phyloP scores from a whole-genome alignment of 2,113 vertebrate genomes.

The Sorex fumeus region DNA sequence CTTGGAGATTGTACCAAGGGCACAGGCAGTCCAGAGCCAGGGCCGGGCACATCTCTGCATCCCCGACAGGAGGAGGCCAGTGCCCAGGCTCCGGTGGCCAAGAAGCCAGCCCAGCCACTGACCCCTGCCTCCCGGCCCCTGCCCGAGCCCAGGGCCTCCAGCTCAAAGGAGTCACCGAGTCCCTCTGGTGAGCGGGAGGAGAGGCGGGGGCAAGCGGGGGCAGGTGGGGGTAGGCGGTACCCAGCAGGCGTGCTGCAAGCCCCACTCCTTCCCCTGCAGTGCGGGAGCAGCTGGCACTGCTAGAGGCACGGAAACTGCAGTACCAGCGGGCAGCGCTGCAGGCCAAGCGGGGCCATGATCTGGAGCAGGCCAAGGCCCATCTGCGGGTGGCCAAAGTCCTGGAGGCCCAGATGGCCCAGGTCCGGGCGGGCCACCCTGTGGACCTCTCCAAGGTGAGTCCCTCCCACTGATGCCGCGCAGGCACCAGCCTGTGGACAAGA shows the following conservation, averaged over 20 bases:
- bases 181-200: constrained; percentile 84
- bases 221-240: neutral
- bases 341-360: constrained; percentile 95
- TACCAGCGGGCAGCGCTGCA: constrained; percentile 96
- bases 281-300: constrained; percentile 92
- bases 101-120: constrained; percentile 85
- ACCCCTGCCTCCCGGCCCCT: constrained; percentile 76
- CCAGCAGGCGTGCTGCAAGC: neutral
- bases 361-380: constrained; percentile 94
- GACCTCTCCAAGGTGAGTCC: constrained; percentile 81
- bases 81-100: constrained; percentile 86
- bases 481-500: too few species aligned
- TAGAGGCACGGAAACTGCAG: constrained; percentile 94
- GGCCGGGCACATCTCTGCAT: neutral
- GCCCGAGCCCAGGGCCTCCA: constrained; percentile 74
- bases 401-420: constrained; percentile 85
- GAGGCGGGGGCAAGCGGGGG: neutral
- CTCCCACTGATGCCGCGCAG: neutral
- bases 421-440: constrained; percentile 69
- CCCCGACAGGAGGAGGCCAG: constrained; percentile 84
- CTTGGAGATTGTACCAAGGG: neutral
- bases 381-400: constrained; percentile 93
- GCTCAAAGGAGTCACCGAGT: constrained; percentile 81
- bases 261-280: constrained; percentile 84
- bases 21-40: neutral